Percentiles rank a stretch among this genome's conserved stretches.
phyloP scores from a whole-genome alignment of 2,797 vertebrate species.

The Spinus pinus region DNA sequence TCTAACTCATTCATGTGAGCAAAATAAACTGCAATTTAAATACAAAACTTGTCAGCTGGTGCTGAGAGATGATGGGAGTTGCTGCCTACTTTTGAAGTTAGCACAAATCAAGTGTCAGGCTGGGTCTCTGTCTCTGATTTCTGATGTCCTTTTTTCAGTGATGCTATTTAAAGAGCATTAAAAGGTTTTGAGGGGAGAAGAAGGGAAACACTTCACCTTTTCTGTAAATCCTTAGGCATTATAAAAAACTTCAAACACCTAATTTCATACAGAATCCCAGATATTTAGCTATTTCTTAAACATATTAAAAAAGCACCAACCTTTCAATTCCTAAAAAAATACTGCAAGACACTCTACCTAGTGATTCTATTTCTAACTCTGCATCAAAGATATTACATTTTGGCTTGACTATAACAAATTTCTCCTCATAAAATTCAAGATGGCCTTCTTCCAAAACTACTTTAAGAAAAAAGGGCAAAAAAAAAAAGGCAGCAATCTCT shows the following conservation, averaged over 20 bases:
- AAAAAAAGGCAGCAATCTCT: neutral
- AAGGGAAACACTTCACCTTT: neutral
- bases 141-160: neutral
- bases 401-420: neutral
- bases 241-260: neutral
- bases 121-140: neutral
- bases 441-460: neutral
- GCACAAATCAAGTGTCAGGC: neutral
- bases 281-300: neutral
- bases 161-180: neutral
- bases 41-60: neutral
- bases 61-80: neutral
- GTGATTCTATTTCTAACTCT: neutral
- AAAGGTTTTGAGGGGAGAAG: neutral
- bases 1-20: neutral
- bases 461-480: neutral
- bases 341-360: neutral
- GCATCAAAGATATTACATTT: neutral
- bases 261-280: neutral
- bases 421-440: slow-evolving; percentile 35
- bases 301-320: neutral
- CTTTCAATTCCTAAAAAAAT: neutral
- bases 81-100: neutral
- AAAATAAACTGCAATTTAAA: neutral
- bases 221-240: neutral